Base-by-base conservation (phyloP, 2,888 invertebrate genomes). In the Eristalis arbustorum region DNA sequence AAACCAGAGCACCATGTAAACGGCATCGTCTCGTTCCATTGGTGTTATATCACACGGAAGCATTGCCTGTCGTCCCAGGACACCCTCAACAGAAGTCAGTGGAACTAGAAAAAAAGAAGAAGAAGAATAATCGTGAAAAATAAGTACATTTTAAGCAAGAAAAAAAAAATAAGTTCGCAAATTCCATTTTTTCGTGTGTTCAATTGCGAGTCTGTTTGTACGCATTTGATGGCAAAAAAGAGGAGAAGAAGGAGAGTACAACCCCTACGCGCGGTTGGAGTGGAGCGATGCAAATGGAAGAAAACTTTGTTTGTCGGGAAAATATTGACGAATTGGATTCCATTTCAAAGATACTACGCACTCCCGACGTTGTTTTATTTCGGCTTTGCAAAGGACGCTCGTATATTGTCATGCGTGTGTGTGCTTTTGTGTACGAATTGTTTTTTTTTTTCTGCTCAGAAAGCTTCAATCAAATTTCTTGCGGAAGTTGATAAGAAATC, bases 1-100 rank as follows among this genome's bases (percentile, higher is more conserved):
- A 93, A 97, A 97, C 97, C 97, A 97, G 49, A 97, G 94, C 89
- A 97, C 97, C 97, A 97, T 97, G 90, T 96, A 96, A 74, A 97
- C 97, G 31, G 96, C 95, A 93, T 97, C 97, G 90, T 96, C 95
- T 74, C 95, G 94, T 90, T 96, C 95, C 88, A 95, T 94, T 10
- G 97, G 96, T 89, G 95, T 95, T 89, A 98, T 97, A 93, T 98
- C 97, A 92, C 98, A 98, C 13, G 98, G 98, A 73, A 98, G 94
- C 88, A 96, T 95, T 23, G 96, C 96, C 91, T 96, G 96, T 92
- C 96, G 96, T 34, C 96, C 96, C 88, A 96, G 93, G 5, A 97
- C 97, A 31, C 97, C 97, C 91, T 96, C 95, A 84, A 97, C 96
- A 91, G 96, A 95, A 87, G 95, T 95, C 90, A 96, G 95, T 72